Evolutionary conservation across 1,140 invertebrate species (phyloP), one percentile per base, ranked within the genome.

Genomic region (Drosophila mauritiana): DNA sequence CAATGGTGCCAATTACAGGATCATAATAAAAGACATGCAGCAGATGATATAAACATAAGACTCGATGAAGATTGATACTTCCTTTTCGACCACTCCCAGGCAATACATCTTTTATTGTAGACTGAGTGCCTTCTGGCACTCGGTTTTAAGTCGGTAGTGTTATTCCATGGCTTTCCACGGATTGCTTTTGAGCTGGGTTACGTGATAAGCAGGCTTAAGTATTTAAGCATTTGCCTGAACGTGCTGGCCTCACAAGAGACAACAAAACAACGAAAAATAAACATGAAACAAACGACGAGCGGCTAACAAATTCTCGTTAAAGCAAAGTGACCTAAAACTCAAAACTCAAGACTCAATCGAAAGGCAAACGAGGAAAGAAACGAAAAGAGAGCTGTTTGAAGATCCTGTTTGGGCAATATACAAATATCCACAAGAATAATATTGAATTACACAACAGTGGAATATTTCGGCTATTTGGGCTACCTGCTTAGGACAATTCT

Each of bases 161-260:
- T 75, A 57, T 76, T 74, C 70, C 61, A 43, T 53, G 52, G 70
- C 43, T 74, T 64, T 74, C 15, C 45, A 36, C 53, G 34, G 52
- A 27, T 43, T 51, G 49, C 52, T 54, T 37, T 52, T 58, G 55
- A 51, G 61, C 57, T 77, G 51, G 58, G 45, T 57, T 88, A 88
- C 83, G 83, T 89, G 83, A 88, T 83, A 75, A 73, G 84, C 84
- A 80, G 80, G 65, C 84, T 73, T 73, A 86, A 86, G 59, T 62
- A 65, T 79, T 73, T 73, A 39, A 86, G 56, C 63, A 62, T 79
- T 69, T 79, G 54, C 52, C 61, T 53, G 45, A 63, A 88, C 84
- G 83, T 88, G 79, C 75, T 86, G 83, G 83, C 75, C 82, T 72
- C 62, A 62, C 72, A 72, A 78, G 15, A 45, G 39, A 64, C 55